Conservation (phyloP, 2,797 vertebrate genomes). For the Halcyon smyrnensis region DNA sequence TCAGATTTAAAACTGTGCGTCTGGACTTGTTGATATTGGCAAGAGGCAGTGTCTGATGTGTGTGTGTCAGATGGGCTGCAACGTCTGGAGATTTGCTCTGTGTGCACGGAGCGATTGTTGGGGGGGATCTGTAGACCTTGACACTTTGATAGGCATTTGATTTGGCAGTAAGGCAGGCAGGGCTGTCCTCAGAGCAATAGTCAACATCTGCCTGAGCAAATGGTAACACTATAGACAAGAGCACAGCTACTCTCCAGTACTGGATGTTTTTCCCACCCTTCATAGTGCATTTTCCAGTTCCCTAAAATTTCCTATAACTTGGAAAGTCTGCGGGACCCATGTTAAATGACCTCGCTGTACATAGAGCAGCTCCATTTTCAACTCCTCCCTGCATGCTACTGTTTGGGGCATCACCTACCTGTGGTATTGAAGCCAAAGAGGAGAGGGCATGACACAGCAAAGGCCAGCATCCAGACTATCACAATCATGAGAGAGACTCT, state of each 20-base stretch:
- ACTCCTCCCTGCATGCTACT: rapidly evolving
- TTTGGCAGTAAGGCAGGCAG: neutral
- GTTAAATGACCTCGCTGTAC: neutral
- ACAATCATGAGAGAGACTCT: conserved; percentile 91
- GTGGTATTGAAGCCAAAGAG: conserved; percentile 96
- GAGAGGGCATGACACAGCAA: conserved; percentile 92
- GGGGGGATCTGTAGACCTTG: neutral
- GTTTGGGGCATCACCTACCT: conserved; percentile 78
- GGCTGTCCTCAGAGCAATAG: neutral
- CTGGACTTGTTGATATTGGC: neutral
- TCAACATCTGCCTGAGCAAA: neutral
- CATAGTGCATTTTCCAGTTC: neutral
- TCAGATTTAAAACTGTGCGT: neutral
- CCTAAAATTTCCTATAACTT: neutral
- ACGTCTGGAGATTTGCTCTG: neutral
- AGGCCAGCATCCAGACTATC: conserved; percentile 90
- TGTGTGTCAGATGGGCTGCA: neutral
- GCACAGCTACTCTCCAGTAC: neutral
- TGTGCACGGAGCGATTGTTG: neutral
- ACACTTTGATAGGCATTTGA: neutral
- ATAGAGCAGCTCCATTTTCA: neutral
- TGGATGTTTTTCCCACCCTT: neutral
- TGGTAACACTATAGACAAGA: neutral
- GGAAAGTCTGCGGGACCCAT: neutral
- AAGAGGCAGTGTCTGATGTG: neutral